These are phyloP conservation scores for Perognathus longimembris DNA, from an alignment of 2,113 vertebrate species.

Conservation along the genomic window DNA sequence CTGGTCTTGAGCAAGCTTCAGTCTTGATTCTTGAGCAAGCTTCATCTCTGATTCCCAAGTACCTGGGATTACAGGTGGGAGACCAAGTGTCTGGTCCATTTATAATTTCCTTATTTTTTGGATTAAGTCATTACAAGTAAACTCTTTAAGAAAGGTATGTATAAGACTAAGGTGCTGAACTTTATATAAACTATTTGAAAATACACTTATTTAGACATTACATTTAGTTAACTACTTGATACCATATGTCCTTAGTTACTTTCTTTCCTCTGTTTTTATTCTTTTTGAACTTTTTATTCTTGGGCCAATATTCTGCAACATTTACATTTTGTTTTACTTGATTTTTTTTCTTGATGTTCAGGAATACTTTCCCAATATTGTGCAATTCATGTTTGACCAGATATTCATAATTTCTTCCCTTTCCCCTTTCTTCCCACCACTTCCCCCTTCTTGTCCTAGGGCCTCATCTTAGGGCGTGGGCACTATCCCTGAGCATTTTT, in stretches of 20 bases:
- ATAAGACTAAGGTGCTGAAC: background rate
- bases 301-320: conserved; percentile 3
- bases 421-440: too few species aligned
- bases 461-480: too few species aligned
- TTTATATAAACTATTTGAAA: conserved; percentile 46
- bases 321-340: background rate
- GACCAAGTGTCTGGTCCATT: too few species aligned
- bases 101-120: conserved; percentile 20
- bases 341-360: conserved; percentile 12
- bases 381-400: conserved; percentile 1
- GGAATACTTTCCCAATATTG: background rate
- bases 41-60: too few species aligned
- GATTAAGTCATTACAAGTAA: conserved; percentile 1
- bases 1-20: too few species aligned
- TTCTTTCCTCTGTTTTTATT: background rate
- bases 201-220: background rate
- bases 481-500: too few species aligned
- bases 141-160: background rate
- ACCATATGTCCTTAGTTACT: background rate
- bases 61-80: too few species aligned
- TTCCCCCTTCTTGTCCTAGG: too few species aligned
- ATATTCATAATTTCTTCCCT: background rate
- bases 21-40: too few species aligned
- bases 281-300: conserved; percentile 1
- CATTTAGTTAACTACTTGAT: conserved; percentile 25